Evolutionary conservation across 2,888 invertebrate genomes (phyloP).

Genomic region (Clepsis dumicolana): DNA sequence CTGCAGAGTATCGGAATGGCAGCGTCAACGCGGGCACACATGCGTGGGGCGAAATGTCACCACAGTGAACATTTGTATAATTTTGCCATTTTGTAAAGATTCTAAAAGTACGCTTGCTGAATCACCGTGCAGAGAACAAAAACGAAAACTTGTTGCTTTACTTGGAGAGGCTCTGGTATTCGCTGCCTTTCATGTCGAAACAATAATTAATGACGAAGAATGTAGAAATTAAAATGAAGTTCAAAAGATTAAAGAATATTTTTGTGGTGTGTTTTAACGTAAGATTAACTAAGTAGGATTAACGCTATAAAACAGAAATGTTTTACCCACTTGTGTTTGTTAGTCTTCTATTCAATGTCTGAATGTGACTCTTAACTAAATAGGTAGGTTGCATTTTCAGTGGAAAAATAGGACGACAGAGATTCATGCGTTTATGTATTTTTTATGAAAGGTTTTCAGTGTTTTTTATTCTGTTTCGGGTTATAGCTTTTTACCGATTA

Average conservation of each 20-base stretch:
- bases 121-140: conserved; percentile 45
- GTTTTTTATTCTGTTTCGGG: no score
- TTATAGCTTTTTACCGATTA: no score
- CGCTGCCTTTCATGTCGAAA: conserved; percentile 22
- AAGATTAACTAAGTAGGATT: neutral
- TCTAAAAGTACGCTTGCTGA: conserved; percentile 49
- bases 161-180: conserved; percentile 22
- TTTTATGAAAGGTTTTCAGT: no score
- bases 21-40: conserved; percentile 59
- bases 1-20: conserved; percentile 65
- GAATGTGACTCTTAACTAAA: neutral
- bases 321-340: no score
- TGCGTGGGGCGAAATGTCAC: conserved; percentile 45
- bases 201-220: conserved; percentile 11
- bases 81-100: conserved; percentile 63
- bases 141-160: conserved; percentile 50
- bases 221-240: neutral
- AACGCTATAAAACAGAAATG: neutral
- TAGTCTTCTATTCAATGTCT: no score
- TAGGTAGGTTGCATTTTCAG: neutral
- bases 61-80: conserved; percentile 75
- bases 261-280: no score
- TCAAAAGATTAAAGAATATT: neutral
- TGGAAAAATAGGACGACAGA: neutral
- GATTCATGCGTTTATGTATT: neutral